Evolutionary conservation across 2,888 invertebrate genomes (phyloP).

Genomic region (Notodonta dromedarius): DNA sequence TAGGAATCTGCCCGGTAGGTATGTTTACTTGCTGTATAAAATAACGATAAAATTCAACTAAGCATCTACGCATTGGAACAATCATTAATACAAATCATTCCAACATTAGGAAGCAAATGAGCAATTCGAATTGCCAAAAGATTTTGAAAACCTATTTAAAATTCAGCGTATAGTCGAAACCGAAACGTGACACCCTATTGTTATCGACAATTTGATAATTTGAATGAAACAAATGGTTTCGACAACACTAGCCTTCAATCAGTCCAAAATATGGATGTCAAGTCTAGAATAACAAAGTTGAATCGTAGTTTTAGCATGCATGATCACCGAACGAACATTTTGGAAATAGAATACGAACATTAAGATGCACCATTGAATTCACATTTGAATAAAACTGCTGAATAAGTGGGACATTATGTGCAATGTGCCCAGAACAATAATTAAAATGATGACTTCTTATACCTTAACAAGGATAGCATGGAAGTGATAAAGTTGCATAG

Average conservation of each 20-base stretch:
- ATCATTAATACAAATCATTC: constrained; percentile 26
- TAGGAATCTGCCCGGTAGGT: constrained; percentile 17
- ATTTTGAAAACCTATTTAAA: constrained; percentile 22
- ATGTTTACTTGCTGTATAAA: constrained; percentile 15
- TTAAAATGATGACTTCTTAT: too few relatives aligned
- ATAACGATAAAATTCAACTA: constrained; percentile 21
- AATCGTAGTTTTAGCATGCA: constrained; percentile 15
- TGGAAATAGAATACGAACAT: constrained; percentile 11
- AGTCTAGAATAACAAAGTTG: constrained; percentile 34
- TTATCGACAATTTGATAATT: constrained; percentile 24
- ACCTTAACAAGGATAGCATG: too few relatives aligned
- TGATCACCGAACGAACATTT: constrained; percentile 22
- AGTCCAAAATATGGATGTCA: constrained; percentile 22
- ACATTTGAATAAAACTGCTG: constrained; percentile 30
- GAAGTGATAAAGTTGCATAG: neutral
- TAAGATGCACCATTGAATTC: constrained; percentile 9
- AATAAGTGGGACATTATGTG: neutral
- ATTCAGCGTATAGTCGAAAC: constrained; percentile 30
- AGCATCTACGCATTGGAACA: constrained; percentile 9
- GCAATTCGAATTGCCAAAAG: constrained; percentile 25
- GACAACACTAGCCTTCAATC: constrained; percentile 26
- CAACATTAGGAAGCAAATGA: constrained; percentile 28
- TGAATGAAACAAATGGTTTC: constrained; percentile 27
- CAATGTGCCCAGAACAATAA: too few relatives aligned
- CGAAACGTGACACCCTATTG: constrained; percentile 31